Conservation (phyloP, 2,113 vertebrate species). For the Aleadryas rufinucha region DNA sequence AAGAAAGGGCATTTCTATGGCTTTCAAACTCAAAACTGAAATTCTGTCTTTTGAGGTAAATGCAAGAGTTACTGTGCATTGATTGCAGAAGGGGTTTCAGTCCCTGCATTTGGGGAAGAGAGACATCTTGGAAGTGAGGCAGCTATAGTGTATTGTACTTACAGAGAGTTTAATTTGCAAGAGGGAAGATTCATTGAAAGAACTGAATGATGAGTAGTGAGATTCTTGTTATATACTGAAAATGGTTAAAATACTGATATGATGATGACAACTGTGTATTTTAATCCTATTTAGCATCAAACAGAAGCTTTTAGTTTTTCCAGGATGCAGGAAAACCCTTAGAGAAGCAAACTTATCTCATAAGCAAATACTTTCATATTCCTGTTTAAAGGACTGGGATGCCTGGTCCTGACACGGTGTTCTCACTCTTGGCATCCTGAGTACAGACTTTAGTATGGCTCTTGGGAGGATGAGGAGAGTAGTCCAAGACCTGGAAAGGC, state of each 20-base stretch:
- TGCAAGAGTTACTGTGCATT: not conserved
- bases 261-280: not conserved
- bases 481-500: not conserved
- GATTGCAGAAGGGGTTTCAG: not conserved
- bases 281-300: not conserved
- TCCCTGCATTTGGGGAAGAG: not conserved
- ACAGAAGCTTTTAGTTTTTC: not conserved
- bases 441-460: not conserved
- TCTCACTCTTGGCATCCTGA: not conserved
- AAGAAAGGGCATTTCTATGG: not conserved
- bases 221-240: not conserved
- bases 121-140: not conserved
- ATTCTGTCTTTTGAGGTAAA: not conserved
- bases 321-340: not conserved
- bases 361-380: not conserved
- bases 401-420: not conserved
- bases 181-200: not conserved
- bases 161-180: not conserved
- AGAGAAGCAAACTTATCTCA: not conserved
- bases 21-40: not conserved
- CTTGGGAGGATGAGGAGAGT: not conserved
- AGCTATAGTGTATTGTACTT: not conserved
- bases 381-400: not conserved
- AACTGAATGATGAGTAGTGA: not conserved
- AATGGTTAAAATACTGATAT: not conserved